phyloP scores from a whole-genome alignment of 1,140 invertebrate genomes.

The Zaprionus davidi region DNA sequence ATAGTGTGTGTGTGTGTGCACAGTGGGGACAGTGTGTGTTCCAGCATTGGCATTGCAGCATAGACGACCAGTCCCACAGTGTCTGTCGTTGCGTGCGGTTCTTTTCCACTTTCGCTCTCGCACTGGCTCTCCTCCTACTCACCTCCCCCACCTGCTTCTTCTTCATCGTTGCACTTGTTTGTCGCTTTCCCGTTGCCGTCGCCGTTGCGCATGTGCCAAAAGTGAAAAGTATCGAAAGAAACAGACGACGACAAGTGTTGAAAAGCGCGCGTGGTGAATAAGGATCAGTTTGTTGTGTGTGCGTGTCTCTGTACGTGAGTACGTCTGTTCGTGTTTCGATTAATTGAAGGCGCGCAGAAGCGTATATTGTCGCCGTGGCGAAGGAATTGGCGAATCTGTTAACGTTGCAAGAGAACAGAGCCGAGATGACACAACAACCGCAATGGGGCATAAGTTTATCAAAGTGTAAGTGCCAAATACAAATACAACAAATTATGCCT shows the following conservation, averaged over 20 bases:
- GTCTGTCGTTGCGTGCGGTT: constrained; percentile 50
- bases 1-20: background rate
- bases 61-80: constrained; percentile 21
- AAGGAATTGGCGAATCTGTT: constrained; percentile 66
- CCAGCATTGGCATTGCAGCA: constrained; percentile 29
- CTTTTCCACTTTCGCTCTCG: constrained; percentile 15
- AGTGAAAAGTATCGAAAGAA: constrained; percentile 35
- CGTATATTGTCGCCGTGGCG: constrained; percentile 60
- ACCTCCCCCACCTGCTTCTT: background rate
- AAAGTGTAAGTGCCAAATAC: constrained; percentile 71
- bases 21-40: constrained; percentile 34
- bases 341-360: constrained; percentile 5
- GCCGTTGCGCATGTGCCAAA: constrained; percentile 40
- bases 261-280: constrained; percentile 14
- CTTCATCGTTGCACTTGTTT: constrained; percentile 14
- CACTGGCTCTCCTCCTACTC: constrained; percentile 2
- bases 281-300: background rate
- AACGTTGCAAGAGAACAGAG: constrained; percentile 58
- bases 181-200: constrained; percentile 25
- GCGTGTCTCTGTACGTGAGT: constrained; percentile 26
- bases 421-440: constrained; percentile 79
- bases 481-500: background rate
- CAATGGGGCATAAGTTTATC: constrained; percentile 81
- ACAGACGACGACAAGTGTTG: constrained; percentile 10
- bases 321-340: constrained; percentile 16